Evolutionary conservation across 2,797 vertebrate species (phyloP).

Genomic region (Telmatherina bonti): DNA sequence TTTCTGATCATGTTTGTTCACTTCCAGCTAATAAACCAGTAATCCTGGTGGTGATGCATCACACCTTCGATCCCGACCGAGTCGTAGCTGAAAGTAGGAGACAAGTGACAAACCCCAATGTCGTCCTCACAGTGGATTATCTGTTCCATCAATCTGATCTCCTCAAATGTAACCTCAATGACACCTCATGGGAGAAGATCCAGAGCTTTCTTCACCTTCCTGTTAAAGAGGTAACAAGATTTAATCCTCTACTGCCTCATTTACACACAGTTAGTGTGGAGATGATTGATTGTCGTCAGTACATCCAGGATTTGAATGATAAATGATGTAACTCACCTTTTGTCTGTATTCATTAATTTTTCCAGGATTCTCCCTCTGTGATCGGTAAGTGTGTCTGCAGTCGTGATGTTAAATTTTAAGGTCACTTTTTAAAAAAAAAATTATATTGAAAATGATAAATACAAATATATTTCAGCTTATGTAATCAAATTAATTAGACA

Average conservation of each 20-base stretch:
- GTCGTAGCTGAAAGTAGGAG: neutral
- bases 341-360: too few species aligned
- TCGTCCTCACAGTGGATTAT: constrained; percentile 35
- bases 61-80: neutral
- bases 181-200: rapidly evolving
- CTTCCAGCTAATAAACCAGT: constrained; percentile 8
- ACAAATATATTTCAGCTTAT: too few species aligned
- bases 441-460: too few species aligned
- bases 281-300: too few species aligned
- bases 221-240: neutral
- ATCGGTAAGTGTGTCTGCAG: too few species aligned
- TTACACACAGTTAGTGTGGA: neutral
- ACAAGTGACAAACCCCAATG: rapidly evolving
- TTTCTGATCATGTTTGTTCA: neutral
- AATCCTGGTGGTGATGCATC: constrained; percentile 66
- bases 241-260: neutral
- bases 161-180: neutral
- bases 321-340: too few species aligned
- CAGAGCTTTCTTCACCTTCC: rapidly evolving
- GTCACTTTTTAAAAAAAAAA: too few species aligned
- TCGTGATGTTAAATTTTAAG: too few species aligned
- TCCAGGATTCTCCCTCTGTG: too few species aligned
- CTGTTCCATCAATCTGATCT: constrained; percentile 3
- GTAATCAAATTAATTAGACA: too few species aligned
- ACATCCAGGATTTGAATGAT: too few species aligned